Percentiles rank a stretch among this genome's conserved stretches.
Evolutionary conservation across 2,113 vertebrate species (phyloP).

Genomic region (Uria aalge): DNA sequence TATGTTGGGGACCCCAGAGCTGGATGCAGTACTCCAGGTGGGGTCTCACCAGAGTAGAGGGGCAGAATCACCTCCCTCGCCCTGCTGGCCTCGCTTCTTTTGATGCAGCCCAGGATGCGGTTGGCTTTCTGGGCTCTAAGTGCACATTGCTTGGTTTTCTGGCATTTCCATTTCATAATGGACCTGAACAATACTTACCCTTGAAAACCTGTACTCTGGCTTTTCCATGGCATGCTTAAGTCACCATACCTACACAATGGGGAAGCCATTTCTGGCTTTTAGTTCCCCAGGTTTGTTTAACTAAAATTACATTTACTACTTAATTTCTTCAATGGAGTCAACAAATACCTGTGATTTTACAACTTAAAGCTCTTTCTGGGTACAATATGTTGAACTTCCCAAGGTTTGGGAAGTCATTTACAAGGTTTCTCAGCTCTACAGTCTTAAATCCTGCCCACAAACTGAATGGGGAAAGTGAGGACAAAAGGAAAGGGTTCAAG

Average conservation of each 20-base stretch:
- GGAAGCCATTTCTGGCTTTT: neutral
- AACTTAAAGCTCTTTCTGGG: neutral
- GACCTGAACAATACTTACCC: neutral
- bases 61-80: neutral
- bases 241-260: accelerated
- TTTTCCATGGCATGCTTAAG: neutral
- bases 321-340: neutral
- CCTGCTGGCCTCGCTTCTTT: neutral
- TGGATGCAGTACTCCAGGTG: neutral
- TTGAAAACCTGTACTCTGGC: neutral
- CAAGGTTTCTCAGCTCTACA: neutral
- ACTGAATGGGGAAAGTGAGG: neutral
- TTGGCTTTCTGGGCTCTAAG: neutral
- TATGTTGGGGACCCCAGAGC: neutral
- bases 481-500: neutral
- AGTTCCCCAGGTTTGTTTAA: neutral
- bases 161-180: neutral
- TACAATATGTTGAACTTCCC: neutral
- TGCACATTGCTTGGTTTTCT: neutral
- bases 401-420: neutral
- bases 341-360: neutral
- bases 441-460: neutral
- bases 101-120: neutral
- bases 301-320: neutral
- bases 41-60: neutral